phyloP scores from a whole-genome alignment of 2,797 vertebrate species.

The Myotis daubentonii region DNA sequence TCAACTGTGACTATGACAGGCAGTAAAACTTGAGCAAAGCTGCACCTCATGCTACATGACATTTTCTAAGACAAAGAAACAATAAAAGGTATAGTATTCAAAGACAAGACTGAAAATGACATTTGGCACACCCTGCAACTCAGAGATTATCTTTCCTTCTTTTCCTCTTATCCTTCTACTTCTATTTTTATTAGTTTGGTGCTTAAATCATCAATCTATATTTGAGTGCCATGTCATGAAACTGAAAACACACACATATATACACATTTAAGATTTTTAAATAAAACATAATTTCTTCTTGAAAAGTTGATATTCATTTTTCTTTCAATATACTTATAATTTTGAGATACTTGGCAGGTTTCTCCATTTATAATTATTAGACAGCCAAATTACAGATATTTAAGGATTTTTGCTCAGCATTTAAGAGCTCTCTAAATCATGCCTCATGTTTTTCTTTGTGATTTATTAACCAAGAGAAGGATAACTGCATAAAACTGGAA shows the following conservation, averaged over 20 bases:
- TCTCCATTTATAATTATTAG: neutral
- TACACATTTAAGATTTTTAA: neutral
- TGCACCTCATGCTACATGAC: conserved; percentile 34
- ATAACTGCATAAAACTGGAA: neutral
- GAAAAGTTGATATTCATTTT: neutral
- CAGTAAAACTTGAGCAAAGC: conserved; percentile 62
- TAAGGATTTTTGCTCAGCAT: neutral
- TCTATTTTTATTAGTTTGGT: neutral
- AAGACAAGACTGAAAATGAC: neutral
- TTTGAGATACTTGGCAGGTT: neutral
- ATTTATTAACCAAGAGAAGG: conserved; percentile 16
- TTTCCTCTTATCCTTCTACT: neutral
- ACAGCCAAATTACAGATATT: neutral
- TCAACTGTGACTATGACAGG: conserved; percentile 66
- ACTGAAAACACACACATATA: neutral
- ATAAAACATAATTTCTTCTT: neutral
- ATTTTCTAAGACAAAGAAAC: conserved; percentile 64
- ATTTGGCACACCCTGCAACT: neutral
- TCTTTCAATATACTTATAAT: neutral
- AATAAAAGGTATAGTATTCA: neutral
- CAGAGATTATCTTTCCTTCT: neutral
- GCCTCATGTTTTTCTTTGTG: conserved; percentile 7
- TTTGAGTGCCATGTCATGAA: neutral
- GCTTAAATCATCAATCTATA: neutral
- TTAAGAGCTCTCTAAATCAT: neutral